These are phyloP conservation scores for Holothuria scabra DNA, from an alignment of 53 echinoderm and acorn worm genomes.

Conservation along the genomic window DNA sequence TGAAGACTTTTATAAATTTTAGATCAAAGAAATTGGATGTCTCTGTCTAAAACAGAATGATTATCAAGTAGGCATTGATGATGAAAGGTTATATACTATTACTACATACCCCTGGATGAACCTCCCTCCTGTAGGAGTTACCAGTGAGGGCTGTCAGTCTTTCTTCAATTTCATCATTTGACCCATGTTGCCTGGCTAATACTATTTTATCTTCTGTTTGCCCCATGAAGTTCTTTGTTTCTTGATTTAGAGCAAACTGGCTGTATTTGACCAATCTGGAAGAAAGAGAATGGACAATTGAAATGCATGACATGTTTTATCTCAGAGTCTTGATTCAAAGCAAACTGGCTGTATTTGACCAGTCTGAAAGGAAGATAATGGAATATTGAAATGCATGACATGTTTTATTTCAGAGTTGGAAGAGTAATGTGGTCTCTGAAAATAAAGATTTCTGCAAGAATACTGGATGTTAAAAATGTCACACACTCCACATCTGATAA, in stretches of 20 bases:
- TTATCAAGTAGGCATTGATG: too few species aligned
- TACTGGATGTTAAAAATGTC: too few species aligned
- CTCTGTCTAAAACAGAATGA: too few species aligned
- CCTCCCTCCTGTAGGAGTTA: constrained; percentile 33
- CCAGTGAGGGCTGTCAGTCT: constrained; percentile 81
- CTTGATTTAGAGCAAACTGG: constrained; percentile 66
- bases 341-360: constrained; percentile 77
- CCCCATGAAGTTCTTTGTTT: constrained; percentile 77
- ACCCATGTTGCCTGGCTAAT: constrained; percentile 87
- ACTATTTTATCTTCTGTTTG: constrained; percentile 75
- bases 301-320: too few species aligned
- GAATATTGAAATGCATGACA: too few species aligned
- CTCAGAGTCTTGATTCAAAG: constrained; percentile 58
- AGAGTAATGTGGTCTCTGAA: too few species aligned
- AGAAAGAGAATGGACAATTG: not conserved
- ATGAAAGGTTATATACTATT: too few species aligned
- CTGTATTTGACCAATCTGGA: constrained; percentile 77
- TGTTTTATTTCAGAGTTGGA: too few species aligned
- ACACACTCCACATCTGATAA: too few species aligned
- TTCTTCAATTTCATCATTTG: constrained; percentile 74
- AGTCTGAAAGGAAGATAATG: constrained; percentile 53
- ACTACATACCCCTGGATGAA: constrained; percentile 51
- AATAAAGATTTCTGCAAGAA: too few species aligned
- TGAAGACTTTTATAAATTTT: too few species aligned
- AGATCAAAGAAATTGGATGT: too few species aligned